Conservation (phyloP, 2,888 invertebrate genomes). For the Formica aserva region DNA sequence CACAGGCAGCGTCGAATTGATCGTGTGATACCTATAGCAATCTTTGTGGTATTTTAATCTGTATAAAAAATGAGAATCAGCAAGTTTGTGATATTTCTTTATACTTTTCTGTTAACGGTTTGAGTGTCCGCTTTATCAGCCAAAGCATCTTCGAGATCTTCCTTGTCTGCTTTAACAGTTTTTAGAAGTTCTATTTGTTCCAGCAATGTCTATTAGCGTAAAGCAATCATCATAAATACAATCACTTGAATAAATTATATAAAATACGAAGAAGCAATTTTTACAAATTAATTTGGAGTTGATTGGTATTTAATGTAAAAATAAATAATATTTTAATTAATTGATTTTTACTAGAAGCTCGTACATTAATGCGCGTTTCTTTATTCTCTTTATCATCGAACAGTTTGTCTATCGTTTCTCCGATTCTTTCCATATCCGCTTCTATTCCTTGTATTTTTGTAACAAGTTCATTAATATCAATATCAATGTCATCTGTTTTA, state of each 20-base stretch:
- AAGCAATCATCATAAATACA: not conserved
- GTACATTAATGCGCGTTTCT: slow-evolving; percentile 87
- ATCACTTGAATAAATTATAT: not conserved
- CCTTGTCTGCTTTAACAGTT: slow-evolving; percentile 90
- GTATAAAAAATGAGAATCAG: not conserved
- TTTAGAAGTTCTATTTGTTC: slow-evolving; percentile 90
- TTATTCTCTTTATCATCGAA: slow-evolving; percentile 88
- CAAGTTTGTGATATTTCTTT: not conserved
- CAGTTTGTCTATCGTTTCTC: slow-evolving; percentile 85
- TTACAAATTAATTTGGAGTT: not conserved
- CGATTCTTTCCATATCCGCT: slow-evolving; percentile 84
- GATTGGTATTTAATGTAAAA: slow-evolving; percentile 3
- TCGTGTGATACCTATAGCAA: slow-evolving; percentile 87
- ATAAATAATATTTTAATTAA: not conserved
- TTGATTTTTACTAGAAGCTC: not conserved
- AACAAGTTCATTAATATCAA: slow-evolving; percentile 82
- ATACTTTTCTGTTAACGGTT: slow-evolving; percentile 90
- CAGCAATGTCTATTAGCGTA: slow-evolving; percentile 86
- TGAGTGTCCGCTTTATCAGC: slow-evolving; percentile 92
- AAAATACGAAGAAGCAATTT: not conserved
- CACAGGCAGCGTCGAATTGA: slow-evolving; percentile 90
- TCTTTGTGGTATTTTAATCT: not conserved
- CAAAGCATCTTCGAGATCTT: slow-evolving; percentile 90
- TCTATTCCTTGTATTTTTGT: slow-evolving; percentile 84
- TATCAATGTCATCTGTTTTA: slow-evolving; percentile 39